Evolutionary conservation across 2,797 vertebrate species (phyloP), one percentile per base, ranked within the genome.

Genomic region (Naso thynnoides): DNA sequence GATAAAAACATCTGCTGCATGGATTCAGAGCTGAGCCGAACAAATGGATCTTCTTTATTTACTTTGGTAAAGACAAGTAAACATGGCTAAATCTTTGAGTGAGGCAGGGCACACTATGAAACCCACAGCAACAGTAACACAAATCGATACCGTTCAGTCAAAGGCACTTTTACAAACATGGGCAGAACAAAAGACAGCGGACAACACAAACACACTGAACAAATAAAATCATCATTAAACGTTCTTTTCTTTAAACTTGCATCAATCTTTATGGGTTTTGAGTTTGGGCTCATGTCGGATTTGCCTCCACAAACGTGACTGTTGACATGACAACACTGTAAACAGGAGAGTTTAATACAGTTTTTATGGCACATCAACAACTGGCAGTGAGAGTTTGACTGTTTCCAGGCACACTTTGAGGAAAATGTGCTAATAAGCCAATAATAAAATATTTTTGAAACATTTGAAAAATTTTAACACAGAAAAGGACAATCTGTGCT

Each of bases 101-200:
- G 57, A 80, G 76, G 79, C 56, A 33, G 33, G 33, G 33, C 33
- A 10, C 33, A 65, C 47, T 31, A 54, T 48, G 49, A 76, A 64
- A 76, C 24, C 66, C 54, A 63, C 58, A 64, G 65, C 55, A 58
- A 60, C 78, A 74, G 70, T 31, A 21, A 10, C 27, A 29, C 70
- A 66, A 80, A 59, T 79, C 64, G 66, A 58, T 75, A 64, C 80
- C 66, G 78, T 66, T 86, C 63, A 41, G 76, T 70, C 79, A 62
- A 83, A 89, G 90, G 87, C 91, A 88, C 85, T 89, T 88, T 67
- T 8, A 82, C 69, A 83, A 33, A 73, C 36, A 57, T 6, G 49
- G 52, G 53, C 4, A 68, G 42, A 72, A 72, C 29, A 71, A 62
- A 65, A n/a, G 67, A 78, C 69, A 55, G 24, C 0, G 73, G 60